A percentile compares a stretch with the other conserved stretches of the same genome.
Evolutionary conservation across 2,888 invertebrate species (phyloP).

Genomic region (Corbicula japonica): DNA sequence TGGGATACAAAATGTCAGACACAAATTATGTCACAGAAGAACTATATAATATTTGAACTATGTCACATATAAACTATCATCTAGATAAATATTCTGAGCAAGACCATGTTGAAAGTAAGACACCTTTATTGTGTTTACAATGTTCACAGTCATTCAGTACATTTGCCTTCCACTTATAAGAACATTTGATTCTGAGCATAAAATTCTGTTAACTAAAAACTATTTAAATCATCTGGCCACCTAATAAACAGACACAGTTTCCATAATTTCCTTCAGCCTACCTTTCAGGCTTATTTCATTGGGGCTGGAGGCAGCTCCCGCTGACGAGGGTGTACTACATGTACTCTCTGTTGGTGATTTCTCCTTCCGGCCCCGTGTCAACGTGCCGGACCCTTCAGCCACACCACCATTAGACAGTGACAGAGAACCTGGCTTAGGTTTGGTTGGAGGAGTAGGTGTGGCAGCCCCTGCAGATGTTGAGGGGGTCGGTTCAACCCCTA

Average conservation of each 20-base stretch:
- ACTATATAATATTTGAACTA: too few species aligned
- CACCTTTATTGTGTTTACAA: too few species aligned
- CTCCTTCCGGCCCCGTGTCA: conserved; percentile 34
- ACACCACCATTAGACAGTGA: conserved; percentile 38
- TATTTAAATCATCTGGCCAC: neutral
- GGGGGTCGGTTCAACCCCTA: conserved; percentile 59
- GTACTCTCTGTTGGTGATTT: conserved; percentile 53
- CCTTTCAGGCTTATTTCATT: conserved; percentile 73
- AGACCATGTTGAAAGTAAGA: too few species aligned
- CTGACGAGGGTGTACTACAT: conserved; percentile 45
- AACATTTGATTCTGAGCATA: too few species aligned
- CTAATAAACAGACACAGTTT: neutral
- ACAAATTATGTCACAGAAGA: too few species aligned
- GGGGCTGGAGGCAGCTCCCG: conserved; percentile 28
- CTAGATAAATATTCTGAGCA: too few species aligned
- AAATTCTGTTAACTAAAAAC: too few species aligned
- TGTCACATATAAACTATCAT: too few species aligned
- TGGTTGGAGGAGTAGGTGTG: conserved; percentile 43
- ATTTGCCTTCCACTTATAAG: too few species aligned
- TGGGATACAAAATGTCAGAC: too few species aligned
- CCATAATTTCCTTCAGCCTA: conserved; percentile 17
- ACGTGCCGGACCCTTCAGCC: conserved; percentile 33
- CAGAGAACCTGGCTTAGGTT: conserved; percentile 47
- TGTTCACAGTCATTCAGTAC: too few species aligned
- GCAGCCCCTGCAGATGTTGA: conserved; percentile 41